Base-by-base conservation (phyloP, 2,888 invertebrate species). In the Pachymerium ferrugineum region DNA sequence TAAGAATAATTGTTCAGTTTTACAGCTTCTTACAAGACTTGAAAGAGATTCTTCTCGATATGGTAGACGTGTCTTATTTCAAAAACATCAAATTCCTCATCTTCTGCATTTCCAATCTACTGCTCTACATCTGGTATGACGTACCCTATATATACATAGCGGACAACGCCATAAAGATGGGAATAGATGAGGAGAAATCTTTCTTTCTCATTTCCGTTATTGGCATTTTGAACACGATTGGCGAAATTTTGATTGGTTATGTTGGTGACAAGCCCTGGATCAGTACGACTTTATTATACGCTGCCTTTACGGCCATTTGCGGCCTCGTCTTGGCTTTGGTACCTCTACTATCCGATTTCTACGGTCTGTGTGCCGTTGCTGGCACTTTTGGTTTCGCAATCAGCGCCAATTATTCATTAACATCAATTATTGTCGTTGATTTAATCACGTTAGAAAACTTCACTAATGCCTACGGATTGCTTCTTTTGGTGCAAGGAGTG, bases 91-190 rank as follows among this genome's bases (percentile, higher is more conserved):
- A 92, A 78, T 94, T 93, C 83, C 85, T 91, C 77, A 85, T 92
- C 68, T 88, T 95, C 80, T 92, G 92, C 74, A 80, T 94, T 16
- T 92, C 94, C 73, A 95, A 94, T 77, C 89, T 94, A 78, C 86
- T 95, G 73, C 86, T 97, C 72, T 97, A 96, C 84, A 89, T 91
- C 79, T 95, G 94, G 92, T 84, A 84, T 77, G 96, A 97, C 80
- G 92, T 97, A 74, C 95, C 96, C 14, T 97, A 97, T 84, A 92
- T 97, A 82, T 97, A 94, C 83, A 86, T 96, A 76, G 91, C 92
- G 73, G 94, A 96, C 80, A 89, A 92, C 81, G 89, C 93, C 85
- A 87, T 87, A 35, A 87, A 88, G 10, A 85, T 88, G 76, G 88
- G 88, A 0, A 91, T 90, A 78, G 86, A 85, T 1, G 89, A 91